Evolutionary conservation across 1,140 invertebrate species (phyloP).

Genomic region (Limonius californicus): DNA sequence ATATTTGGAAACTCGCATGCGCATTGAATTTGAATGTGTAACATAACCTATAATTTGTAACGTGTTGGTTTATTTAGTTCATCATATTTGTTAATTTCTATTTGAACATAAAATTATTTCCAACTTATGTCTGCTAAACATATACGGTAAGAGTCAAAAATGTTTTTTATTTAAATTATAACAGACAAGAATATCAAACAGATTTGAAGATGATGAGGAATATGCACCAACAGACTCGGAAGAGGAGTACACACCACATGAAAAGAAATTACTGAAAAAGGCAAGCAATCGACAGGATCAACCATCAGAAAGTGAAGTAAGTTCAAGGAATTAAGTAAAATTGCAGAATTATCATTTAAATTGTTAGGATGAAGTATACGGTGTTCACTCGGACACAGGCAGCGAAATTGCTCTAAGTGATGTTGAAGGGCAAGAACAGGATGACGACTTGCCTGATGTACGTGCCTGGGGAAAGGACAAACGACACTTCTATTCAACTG

Average conservation of each 20-base stretch:
- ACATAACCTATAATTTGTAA: too few species aligned
- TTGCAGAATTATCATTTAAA: not conserved
- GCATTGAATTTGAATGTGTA: too few species aligned
- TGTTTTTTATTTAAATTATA: too few species aligned
- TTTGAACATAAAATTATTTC: too few species aligned
- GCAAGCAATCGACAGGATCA: slow-evolving; percentile 55
- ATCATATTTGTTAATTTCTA: too few species aligned
- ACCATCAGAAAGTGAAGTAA: slow-evolving; percentile 58
- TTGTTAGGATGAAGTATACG: slow-evolving; percentile 48
- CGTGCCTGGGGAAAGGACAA: slow-evolving; percentile 85
- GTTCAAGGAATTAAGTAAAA: not conserved
- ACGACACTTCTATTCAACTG: slow-evolving; percentile 75
- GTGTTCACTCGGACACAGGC: slow-evolving; percentile 42
- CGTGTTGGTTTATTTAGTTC: too few species aligned
- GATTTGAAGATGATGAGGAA: slow-evolving; percentile 24
- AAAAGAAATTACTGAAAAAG: slow-evolving; percentile 61
- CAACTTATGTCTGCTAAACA: too few species aligned
- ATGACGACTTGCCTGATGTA: slow-evolving; percentile 66
- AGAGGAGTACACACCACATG: slow-evolving; percentile 62
- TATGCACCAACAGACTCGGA: slow-evolving; percentile 68
- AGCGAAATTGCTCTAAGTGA: slow-evolving; percentile 61
- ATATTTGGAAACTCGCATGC: too few species aligned
- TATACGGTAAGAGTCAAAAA: too few species aligned
- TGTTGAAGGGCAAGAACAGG: slow-evolving; percentile 64
- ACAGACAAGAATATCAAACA: too few species aligned